Base-by-base conservation (phyloP, 2,888 invertebrate genomes). In the Sturmia bella region DNA sequence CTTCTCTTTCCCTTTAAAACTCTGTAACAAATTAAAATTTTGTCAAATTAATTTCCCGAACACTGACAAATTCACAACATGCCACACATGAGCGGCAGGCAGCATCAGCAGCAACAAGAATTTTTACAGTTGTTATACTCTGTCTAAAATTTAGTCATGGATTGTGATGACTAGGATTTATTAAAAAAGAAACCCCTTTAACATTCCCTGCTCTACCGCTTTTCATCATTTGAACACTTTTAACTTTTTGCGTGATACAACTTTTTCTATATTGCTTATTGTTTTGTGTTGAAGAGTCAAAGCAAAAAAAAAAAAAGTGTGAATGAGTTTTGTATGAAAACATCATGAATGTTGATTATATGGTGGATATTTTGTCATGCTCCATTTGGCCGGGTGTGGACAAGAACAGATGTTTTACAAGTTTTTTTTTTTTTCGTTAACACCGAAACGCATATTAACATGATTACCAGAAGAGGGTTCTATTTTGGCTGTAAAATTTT, bases 391-490 rank as follows among this genome's bases (percentile, higher is more conserved):
- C 87, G 88, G 88, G 90, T 89, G 89, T 88, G 87, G 88, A 88
- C 87, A 78, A 56, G 89, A 91, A 90, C 91, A 91, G 91, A 91
- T 91, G 91, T 91, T 91, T 87, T 88, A 89, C 89, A 89, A 90
- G 39, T 43, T 39, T 68, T 63, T 7, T 3, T 32, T 7, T 32
- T 32, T 7, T 32, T 32, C 9, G 5, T 32, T 32, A 6, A 63
- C 48, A 69, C 45, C 74, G 74, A 89, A 89, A 90, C 88, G 89
- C 88, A 87, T 87, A 89, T 89, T 89, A 89, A 88, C 86, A 87
- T 88, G 89, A 88, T 89, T 88, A 87, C 86, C 70, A 9, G 32
- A 85, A 68, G 32, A 85, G 72, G 68, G 59, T 37, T 50, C 7
- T 72, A 80, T 63, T 80, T 80, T 77, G 73, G 69, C 76, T 73